Evolutionary conservation across 2,113 vertebrate species (phyloP).

Genomic region (Petroica traversi): DNA sequence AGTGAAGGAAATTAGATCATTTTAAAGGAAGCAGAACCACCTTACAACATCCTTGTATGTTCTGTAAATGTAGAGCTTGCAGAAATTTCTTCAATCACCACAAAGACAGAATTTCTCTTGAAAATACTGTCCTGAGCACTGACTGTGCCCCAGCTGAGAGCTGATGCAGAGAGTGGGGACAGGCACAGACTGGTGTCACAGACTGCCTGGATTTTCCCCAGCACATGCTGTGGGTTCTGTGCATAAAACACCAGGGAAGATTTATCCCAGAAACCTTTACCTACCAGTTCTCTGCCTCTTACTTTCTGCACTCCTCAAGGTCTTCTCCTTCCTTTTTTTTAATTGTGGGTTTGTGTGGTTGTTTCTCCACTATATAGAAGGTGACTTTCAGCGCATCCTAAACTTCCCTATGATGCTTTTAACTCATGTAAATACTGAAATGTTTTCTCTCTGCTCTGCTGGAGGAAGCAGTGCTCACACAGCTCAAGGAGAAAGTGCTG

Average conservation of each 20-base stretch:
- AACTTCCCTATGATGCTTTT: background rate
- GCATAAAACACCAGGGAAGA: background rate
- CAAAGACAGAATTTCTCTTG: background rate
- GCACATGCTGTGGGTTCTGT: background rate
- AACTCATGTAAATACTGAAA: background rate
- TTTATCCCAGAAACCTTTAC: background rate
- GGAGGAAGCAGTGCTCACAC: background rate
- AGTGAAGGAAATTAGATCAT: background rate
- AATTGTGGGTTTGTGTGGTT: background rate
- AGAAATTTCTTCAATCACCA: background rate
- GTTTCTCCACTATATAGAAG: background rate
- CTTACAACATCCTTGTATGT: background rate
- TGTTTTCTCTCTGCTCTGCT: background rate
- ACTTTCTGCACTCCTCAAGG: background rate
- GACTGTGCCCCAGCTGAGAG: background rate
- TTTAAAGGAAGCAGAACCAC: background rate
- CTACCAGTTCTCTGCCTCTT: background rate
- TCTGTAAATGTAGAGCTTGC: background rate
- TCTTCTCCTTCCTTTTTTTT: background rate
- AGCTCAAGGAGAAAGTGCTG: background rate
- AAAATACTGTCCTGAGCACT: background rate
- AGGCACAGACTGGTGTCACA: accelerated
- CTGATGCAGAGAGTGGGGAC: background rate
- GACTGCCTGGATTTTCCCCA: background rate
- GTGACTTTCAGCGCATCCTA: no score